Conservation (phyloP, 2,888 invertebrate species). For the Asteroscopus sphinx region DNA sequence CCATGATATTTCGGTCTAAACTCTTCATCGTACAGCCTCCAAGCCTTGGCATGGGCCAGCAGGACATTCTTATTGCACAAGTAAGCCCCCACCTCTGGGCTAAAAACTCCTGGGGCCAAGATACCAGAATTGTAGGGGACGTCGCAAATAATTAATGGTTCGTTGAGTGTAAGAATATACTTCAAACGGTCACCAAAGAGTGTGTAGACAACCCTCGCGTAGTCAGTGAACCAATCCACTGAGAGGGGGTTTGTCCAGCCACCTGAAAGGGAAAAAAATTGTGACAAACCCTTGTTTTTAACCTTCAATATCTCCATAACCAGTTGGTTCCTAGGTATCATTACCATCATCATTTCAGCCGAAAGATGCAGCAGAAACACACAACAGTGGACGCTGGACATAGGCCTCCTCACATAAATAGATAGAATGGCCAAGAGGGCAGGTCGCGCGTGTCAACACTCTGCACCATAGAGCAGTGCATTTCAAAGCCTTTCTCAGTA, state of each 20-base stretch:
- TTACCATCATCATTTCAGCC: too few relatives aligned
- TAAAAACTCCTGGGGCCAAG: slow-evolving; percentile 69
- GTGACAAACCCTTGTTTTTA: too few relatives aligned
- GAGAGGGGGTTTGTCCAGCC: slow-evolving; percentile 91
- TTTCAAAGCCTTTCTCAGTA: too few relatives aligned
- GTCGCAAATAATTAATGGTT: slow-evolving; percentile 87
- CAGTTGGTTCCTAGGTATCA: too few relatives aligned
- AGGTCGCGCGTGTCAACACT: too few relatives aligned
- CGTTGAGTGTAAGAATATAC: slow-evolving; percentile 93
- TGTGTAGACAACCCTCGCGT: slow-evolving; percentile 87
- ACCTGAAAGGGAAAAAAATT: too few relatives aligned
- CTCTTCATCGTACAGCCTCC: slow-evolving; percentile 85
- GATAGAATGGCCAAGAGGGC: too few relatives aligned
- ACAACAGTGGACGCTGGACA: too few relatives aligned
- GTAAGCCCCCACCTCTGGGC: slow-evolving; percentile 83
- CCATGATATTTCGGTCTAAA: slow-evolving; percentile 85
- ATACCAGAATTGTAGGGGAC: slow-evolving; percentile 75
- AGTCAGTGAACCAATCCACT: slow-evolving; percentile 90
- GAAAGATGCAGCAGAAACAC: too few relatives aligned
- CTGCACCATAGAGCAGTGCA: too few relatives aligned
- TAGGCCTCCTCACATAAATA: too few relatives aligned
- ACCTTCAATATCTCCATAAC: too few relatives aligned
- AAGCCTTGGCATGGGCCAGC: slow-evolving; percentile 90
- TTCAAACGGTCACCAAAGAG: slow-evolving; percentile 91
- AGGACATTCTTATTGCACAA: slow-evolving; percentile 88